Percentiles rank a stretch among this genome's conserved stretches.
Conservation (phyloP, 2,113 vertebrate genomes). For the Callithrix jacchus region DNA sequence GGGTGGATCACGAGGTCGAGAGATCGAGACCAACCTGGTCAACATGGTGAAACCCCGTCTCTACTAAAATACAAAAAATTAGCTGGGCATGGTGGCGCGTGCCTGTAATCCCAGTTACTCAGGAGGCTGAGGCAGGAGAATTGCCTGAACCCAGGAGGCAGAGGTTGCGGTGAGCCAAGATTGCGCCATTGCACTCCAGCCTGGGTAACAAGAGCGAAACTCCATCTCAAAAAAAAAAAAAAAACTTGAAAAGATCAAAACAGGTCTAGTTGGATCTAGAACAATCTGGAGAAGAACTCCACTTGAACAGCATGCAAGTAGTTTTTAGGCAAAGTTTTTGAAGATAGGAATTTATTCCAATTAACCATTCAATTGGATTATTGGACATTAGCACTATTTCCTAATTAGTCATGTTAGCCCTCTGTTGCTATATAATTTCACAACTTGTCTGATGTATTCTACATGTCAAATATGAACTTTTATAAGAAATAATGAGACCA, state of each 20-base stretch:
- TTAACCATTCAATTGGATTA: background rate
- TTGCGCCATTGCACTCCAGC: no score
- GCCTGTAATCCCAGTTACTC: no score
- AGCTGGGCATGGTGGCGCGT: no score
- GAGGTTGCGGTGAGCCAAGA: no score
- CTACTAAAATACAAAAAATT: no score
- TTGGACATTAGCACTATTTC: conserved; percentile 20
- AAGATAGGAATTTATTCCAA: background rate
- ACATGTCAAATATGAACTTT: background rate
- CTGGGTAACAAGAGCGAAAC: no score
- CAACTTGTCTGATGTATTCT: background rate
- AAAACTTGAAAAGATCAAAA: background rate
- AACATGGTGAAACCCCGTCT: no score
- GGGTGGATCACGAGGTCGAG: no score
- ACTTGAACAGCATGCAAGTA: background rate
- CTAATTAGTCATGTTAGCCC: background rate
- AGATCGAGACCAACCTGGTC: no score
- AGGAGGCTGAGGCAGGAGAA: no score
- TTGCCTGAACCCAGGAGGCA: no score
- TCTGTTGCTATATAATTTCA: background rate
- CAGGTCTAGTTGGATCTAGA: background rate
- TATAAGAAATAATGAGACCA: background rate
- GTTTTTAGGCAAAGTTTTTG: background rate
- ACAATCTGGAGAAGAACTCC: background rate
- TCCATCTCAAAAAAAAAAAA: no score